A percentile compares a stretch with the other conserved stretches of the same genome.
Conservation (phyloP, 2,113 vertebrate genomes). For the Abramis brama region DNA sequence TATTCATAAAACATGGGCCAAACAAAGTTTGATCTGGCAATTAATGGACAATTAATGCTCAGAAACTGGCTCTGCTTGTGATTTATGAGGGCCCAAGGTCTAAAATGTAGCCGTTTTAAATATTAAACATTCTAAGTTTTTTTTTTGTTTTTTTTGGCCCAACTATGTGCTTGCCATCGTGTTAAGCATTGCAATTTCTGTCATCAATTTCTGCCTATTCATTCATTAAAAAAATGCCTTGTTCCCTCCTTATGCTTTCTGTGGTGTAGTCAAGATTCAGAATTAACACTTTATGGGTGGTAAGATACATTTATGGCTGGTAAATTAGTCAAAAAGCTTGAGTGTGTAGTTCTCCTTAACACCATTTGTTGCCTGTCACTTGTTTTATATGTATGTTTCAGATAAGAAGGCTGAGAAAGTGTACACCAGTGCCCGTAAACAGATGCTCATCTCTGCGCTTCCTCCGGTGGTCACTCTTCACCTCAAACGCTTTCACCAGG, state of each 20-base stretch:
- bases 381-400: constrained; percentile 65
- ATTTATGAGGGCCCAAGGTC: neutral
- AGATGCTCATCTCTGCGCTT: constrained; percentile 90
- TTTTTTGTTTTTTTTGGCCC: neutral
- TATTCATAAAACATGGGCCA: too few species aligned
- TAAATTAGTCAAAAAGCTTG: neutral
- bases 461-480: constrained; percentile 93
- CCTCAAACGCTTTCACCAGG: constrained; percentile 98
- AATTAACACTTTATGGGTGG: too few species aligned
- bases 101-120: neutral
- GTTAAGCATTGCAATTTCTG: neutral
- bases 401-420: constrained; percentile 88
- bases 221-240: neutral
- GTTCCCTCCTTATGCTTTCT: too few species aligned
- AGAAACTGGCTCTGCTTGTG: too few species aligned
- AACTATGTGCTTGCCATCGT: neutral
- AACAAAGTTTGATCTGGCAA: neutral
- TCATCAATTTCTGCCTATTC: neutral
- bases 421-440: constrained; percentile 95
- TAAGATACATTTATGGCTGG: neutral
- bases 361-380: neutral
- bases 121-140: neutral
- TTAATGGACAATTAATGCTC: neutral
- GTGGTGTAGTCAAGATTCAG: too few species aligned
- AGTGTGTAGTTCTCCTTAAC: neutral